Evolutionary conservation across 2,888 invertebrate genomes (phyloP).

Genomic region (Acleris emargana): DNA sequence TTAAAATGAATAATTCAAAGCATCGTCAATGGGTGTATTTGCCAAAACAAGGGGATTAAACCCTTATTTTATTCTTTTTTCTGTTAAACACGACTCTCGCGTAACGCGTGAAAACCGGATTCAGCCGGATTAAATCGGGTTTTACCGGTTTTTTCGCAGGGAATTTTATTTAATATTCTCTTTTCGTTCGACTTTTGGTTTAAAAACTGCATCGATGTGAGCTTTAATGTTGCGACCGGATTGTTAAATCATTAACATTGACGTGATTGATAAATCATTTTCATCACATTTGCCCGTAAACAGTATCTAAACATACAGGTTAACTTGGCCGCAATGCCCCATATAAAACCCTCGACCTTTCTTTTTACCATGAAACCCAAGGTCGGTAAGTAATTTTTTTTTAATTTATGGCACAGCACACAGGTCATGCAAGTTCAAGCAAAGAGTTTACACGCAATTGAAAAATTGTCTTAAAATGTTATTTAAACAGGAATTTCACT

Average conservation of each 20-base stretch:
- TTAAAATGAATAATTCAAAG: conserved; percentile 31
- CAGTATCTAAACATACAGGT: no score
- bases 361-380: no score
- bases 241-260: background rate
- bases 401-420: no score
- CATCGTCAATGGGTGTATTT: conserved; percentile 22
- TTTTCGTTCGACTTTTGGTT: conserved; percentile 16
- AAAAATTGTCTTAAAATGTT: no score
- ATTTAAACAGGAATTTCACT: no score
- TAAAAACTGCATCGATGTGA: conserved; percentile 28
- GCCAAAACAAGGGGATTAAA: conserved; percentile 27
- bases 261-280: no score
- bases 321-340: no score
- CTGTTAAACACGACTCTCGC: conserved; percentile 23
- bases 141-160: conserved; percentile 20
- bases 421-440: no score
- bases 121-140: conserved; percentile 38
- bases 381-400: no score
- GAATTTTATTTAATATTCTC: conserved; percentile 33
- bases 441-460: no score
- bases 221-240: conserved; percentile 4
- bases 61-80: conserved; percentile 16
- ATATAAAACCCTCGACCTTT: no score
- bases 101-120: conserved; percentile 40
- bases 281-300: no score